phyloP scores from a whole-genome alignment of 2,113 vertebrate genomes.

The Pelmatolapia mariae region DNA sequence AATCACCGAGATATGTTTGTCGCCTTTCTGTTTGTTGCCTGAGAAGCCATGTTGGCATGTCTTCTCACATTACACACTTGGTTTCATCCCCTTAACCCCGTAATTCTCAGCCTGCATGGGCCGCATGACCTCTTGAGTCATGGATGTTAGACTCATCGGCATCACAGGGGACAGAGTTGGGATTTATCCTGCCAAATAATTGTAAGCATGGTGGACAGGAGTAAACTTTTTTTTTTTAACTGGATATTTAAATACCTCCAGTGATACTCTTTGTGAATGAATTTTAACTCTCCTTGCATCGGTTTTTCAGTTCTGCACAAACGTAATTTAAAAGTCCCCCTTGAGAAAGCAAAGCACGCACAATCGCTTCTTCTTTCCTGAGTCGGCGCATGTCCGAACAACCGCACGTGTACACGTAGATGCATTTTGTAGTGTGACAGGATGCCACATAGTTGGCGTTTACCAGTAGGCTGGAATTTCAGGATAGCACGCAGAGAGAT shows the following conservation, averaged over 20 bases:
- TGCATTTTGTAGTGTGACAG: constrained; percentile 36
- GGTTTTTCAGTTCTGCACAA: not conserved
- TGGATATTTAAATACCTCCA: not conserved
- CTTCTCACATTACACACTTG: constrained; percentile 74
- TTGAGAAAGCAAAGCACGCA: constrained; percentile 16
- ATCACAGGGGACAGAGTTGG: constrained; percentile 32
- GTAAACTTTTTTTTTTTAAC: not conserved
- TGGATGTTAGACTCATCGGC: constrained; percentile 53
- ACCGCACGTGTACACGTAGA: not conserved
- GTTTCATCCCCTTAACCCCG: constrained; percentile 69
- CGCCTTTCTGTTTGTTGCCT: constrained; percentile 64
- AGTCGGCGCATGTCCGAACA: not conserved
- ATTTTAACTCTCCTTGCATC: not conserved
- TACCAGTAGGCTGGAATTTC: constrained; percentile 50
- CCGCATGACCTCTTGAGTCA: constrained; percentile 62
- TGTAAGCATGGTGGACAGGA: not conserved
- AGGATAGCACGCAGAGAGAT: constrained; percentile 48
- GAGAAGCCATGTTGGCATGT: constrained; percentile 72
- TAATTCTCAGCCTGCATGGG: constrained; percentile 41
- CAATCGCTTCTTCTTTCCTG: not conserved
- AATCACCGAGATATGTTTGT: constrained; percentile 58
- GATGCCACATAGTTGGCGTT: constrained; percentile 44
- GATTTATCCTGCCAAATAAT: constrained; percentile 14
- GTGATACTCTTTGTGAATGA: not conserved
- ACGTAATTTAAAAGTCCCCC: not conserved